Base-by-base conservation (phyloP, 1,140 invertebrate species). In the Papilio polyxenes region DNA sequence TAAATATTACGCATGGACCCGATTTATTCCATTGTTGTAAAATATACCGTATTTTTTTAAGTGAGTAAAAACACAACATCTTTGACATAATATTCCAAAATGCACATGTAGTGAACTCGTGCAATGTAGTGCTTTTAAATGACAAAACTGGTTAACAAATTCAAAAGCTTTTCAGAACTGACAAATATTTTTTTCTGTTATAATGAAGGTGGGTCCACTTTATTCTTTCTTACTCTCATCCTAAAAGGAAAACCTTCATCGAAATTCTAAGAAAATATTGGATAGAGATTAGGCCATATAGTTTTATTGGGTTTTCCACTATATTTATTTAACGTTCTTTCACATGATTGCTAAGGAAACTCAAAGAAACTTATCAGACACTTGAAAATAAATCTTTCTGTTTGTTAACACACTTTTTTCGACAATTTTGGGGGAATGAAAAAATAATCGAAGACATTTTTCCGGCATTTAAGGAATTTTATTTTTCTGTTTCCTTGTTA, bases 201-300 rank as follows among this genome's bases (percentile, higher is more conserved):
- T 11, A 75, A 49, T 49, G 0, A 65, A 23, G 77, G 56, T 10
- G 15, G 11, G 81, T 90, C 91, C 85, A 85, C 44, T 82, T 37
- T 31, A 83, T 72, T 69, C 83, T 78, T 83, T 69, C 84, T 15
- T 40, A 20, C 17, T 78, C 82, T 59, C 69, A 84, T 40, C 31
- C 87, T 86, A 87, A 89, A 85, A 91, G 92, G 92, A 92, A 93
- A 92, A 91, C 83, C 87, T 88, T 84, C 88, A 89, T 92, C 88
- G 91, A 88, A 93, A 90, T 87, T 88, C 88, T 92, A 93, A 94
- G 90, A 93, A 94, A 93, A 93, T 94, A 93, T 93, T 92, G 91
- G 91, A 89, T 92, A 92, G 91, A 93, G 92, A 94, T 93, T 94
- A 94, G 92, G 91, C 91, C 86, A 92, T 92, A 91, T 87, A 93